phyloP scores from a whole-genome alignment of 2,888 invertebrate genomes.

The Ethmia dodecea region DNA sequence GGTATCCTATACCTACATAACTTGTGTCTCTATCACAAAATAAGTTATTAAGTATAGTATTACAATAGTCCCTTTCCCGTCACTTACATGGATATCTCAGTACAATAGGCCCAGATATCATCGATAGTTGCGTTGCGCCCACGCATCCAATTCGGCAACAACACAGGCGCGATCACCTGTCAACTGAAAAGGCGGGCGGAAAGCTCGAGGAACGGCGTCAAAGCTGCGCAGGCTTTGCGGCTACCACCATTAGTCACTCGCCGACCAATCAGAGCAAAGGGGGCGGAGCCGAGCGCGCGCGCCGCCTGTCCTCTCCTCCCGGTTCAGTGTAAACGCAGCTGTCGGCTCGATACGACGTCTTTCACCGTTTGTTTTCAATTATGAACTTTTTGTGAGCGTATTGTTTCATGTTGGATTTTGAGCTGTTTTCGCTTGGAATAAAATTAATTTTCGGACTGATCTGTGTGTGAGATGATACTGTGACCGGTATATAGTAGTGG shows the following conservation, averaged over 20 bases:
- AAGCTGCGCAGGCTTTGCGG: constrained; percentile 50
- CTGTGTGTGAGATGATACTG: constrained; percentile 41
- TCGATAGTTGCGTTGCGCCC: too few relatives aligned
- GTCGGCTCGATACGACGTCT: constrained; percentile 52
- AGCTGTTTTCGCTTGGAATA: constrained; percentile 19
- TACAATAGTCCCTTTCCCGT: too few relatives aligned
- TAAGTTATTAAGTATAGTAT: too few relatives aligned
- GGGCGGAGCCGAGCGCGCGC: constrained; percentile 64
- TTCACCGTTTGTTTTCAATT: constrained; percentile 44
- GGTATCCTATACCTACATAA: too few relatives aligned
- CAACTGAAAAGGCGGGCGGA: constrained; percentile 56
- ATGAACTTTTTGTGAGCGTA: constrained; percentile 51
- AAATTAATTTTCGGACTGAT: constrained; percentile 14
- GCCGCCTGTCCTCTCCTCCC: constrained; percentile 49
- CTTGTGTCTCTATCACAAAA: too few relatives aligned
- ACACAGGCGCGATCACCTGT: constrained; percentile 51
- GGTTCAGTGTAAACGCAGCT: constrained; percentile 65
- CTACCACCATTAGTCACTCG: constrained; percentile 44
- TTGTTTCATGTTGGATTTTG: background rate
- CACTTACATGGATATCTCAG: too few relatives aligned
- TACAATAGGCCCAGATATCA: too few relatives aligned
- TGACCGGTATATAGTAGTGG: constrained; percentile 36
- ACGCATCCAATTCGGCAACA: constrained; percentile 44
- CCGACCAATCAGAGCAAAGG: constrained; percentile 43
- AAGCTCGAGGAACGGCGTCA: constrained; percentile 50